These are phyloP conservation scores for Pseudomugil tenellus DNA, from an alignment of 2,797 vertebrate genomes.

Conservation along the genomic window DNA sequence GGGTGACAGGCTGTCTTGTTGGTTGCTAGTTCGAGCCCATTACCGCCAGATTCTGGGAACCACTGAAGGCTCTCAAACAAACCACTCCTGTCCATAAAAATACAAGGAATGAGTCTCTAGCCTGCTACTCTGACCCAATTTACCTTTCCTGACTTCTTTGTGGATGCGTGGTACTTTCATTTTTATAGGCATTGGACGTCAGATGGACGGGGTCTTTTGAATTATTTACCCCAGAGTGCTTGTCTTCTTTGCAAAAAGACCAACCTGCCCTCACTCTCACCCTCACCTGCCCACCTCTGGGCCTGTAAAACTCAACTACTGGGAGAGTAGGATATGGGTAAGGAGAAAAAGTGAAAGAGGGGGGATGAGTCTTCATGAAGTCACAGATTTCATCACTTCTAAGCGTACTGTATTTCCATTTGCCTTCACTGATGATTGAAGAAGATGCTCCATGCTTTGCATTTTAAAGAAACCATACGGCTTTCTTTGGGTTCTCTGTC, in stretches of 20 bases:
- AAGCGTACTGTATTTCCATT: slow-evolving; percentile 52
- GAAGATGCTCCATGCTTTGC: slow-evolving; percentile 40
- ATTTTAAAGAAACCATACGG: slow-evolving; percentile 65
- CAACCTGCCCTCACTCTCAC: slow-evolving; percentile 75
- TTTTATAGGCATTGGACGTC: slow-evolving; percentile 79
- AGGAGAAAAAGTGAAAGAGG: slow-evolving; percentile 8
- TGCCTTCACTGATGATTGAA: slow-evolving; percentile 58
- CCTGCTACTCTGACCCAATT: slow-evolving; percentile 59
- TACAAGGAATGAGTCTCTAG: slow-evolving; percentile 56
- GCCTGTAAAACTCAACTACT: slow-evolving; percentile 74
- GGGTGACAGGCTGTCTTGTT: slow-evolving; percentile 66
- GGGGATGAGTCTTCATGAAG: slow-evolving; percentile 65
- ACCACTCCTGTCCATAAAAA: slow-evolving; percentile 74
- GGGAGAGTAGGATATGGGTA: slow-evolving; percentile 29
- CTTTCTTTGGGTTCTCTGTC: slow-evolving; percentile 58
- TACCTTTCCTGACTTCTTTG: slow-evolving; percentile 70
- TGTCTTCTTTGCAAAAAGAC: slow-evolving; percentile 67
- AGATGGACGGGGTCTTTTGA: slow-evolving; percentile 64
- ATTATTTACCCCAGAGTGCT: slow-evolving; percentile 76
- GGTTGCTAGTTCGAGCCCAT: slow-evolving; percentile 64
- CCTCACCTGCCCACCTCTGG: slow-evolving; percentile 70
- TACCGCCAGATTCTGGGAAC: slow-evolving; percentile 68
- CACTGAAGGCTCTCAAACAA: slow-evolving; percentile 65
- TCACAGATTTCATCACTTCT: slow-evolving; percentile 71
- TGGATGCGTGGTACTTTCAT: slow-evolving; percentile 58